A percentile compares a stretch with the other conserved stretches of the same genome.
Evolutionary conservation across 2,113 vertebrate species (phyloP).

Genomic region (Puma concolor): DNA sequence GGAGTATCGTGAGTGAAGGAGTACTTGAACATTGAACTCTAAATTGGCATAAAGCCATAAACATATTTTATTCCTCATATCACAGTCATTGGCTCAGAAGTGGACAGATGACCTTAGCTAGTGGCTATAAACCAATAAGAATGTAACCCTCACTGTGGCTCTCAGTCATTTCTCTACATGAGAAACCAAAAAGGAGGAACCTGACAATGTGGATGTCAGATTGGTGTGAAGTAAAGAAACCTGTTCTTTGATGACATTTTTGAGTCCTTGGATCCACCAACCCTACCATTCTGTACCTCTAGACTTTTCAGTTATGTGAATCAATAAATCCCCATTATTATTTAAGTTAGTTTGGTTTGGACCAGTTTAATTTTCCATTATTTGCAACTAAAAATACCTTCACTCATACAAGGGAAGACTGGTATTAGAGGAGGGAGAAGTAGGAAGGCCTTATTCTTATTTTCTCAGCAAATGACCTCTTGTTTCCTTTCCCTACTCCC

Average conservation of each 20-base stretch:
- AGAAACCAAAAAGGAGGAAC: not conserved
- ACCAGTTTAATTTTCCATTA: not conserved
- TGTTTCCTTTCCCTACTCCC: not conserved
- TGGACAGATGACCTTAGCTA: slow-evolving; percentile 3
- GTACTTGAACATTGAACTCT: not conserved
- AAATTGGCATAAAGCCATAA: slow-evolving; percentile 30
- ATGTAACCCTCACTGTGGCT: not conserved
- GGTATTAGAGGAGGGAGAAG: not conserved
- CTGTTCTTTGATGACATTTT: slow-evolving; percentile 3
- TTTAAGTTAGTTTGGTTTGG: not conserved
- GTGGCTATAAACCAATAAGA: slow-evolving; percentile 14
- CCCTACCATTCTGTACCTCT: not conserved
- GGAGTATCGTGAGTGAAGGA: not conserved
- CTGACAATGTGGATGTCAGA: not conserved
- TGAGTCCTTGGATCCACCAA: not conserved
- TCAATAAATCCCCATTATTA: not conserved
- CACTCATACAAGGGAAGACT: not conserved
- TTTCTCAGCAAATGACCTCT: not conserved
- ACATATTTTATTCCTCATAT: not conserved
- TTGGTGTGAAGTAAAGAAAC: not conserved
- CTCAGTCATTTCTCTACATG: not conserved
- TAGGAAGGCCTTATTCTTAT: not conserved
- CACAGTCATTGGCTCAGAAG: not conserved
- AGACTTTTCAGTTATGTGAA: slow-evolving; percentile 19
- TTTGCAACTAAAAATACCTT: slow-evolving; percentile 38